Conservation (phyloP, 2,113 vertebrate species). For the Gallinago undulata region DNA sequence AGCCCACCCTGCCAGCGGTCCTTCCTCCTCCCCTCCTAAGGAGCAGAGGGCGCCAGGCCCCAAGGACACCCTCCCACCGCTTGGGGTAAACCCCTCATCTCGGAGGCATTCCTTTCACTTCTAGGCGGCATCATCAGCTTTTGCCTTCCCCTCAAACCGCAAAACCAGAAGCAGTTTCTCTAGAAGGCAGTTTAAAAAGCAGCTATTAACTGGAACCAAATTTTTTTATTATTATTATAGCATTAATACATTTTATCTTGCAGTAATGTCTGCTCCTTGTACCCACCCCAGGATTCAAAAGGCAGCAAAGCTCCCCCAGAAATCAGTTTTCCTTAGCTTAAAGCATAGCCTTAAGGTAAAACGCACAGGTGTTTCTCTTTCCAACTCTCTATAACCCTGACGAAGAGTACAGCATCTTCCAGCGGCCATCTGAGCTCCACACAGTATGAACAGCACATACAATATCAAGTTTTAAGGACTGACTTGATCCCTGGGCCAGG, state of each 20-base stretch:
- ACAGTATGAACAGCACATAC: background rate
- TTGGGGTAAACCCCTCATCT: background rate
- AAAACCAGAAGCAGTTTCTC: background rate
- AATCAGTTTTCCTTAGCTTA: background rate
- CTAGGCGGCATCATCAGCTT: background rate
- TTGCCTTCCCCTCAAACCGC: background rate
- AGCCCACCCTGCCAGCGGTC: accelerated
- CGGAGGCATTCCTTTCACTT: accelerated
- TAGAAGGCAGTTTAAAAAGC: background rate
- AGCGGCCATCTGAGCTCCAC: background rate
- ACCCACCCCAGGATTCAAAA: constrained; percentile 21
- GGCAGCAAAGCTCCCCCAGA: constrained; percentile 57
- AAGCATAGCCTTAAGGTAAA: background rate
- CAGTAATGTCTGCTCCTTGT: background rate
- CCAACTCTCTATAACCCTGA: background rate
- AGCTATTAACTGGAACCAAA: background rate
- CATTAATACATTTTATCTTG: constrained; percentile 3
- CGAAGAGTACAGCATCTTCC: background rate
- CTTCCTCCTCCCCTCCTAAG: too few species aligned
- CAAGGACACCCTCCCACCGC: background rate
- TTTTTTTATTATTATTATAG: background rate
- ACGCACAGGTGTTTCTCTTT: background rate
- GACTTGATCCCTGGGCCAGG: background rate
- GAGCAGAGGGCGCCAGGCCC: too few species aligned
- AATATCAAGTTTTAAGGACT: background rate